phyloP scores from a whole-genome alignment of 2,888 invertebrate genomes.

The Venusia cambrica region DNA sequence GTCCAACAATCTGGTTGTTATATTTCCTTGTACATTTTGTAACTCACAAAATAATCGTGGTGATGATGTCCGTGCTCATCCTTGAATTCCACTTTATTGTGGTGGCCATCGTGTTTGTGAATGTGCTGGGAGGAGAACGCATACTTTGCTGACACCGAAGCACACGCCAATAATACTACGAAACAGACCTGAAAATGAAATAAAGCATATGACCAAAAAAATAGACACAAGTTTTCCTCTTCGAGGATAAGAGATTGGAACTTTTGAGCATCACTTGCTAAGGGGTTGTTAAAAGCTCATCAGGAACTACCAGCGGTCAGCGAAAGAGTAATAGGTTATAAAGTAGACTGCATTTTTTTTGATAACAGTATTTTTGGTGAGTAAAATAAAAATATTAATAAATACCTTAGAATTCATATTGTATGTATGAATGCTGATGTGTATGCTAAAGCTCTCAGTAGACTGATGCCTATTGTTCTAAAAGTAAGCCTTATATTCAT shows the following conservation, averaged over 20 bases:
- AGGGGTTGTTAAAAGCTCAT: too few species aligned
- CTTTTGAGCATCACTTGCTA: too few species aligned
- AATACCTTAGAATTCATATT: constrained; percentile 42
- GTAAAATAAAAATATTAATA: too few species aligned
- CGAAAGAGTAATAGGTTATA: too few species aligned
- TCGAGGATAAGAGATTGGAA: too few species aligned
- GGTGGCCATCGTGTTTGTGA: constrained; percentile 27
- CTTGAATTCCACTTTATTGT: constrained; percentile 22
- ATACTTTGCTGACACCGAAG: constrained; percentile 35
- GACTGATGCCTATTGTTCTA: constrained; percentile 34
- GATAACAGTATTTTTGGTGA: too few species aligned
- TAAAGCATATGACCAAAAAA: too few species aligned
- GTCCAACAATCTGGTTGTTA: too few species aligned
- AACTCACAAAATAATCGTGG: constrained; percentile 33
- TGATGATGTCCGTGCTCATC: constrained; percentile 31
- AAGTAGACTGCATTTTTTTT: too few species aligned
- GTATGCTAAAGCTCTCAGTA: constrained; percentile 17
- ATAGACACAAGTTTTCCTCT: too few species aligned
- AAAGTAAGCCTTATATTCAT: constrained; percentile 33
- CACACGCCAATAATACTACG: constrained; percentile 33
- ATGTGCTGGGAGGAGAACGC: constrained; percentile 58
- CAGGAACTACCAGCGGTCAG: too few species aligned
- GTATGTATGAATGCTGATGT: constrained; percentile 12
- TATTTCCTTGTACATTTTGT: background rate
- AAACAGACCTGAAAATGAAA: constrained; percentile 39